phyloP scores from a whole-genome alignment of 2,113 vertebrate genomes.

The Prietella phreatophila region DNA sequence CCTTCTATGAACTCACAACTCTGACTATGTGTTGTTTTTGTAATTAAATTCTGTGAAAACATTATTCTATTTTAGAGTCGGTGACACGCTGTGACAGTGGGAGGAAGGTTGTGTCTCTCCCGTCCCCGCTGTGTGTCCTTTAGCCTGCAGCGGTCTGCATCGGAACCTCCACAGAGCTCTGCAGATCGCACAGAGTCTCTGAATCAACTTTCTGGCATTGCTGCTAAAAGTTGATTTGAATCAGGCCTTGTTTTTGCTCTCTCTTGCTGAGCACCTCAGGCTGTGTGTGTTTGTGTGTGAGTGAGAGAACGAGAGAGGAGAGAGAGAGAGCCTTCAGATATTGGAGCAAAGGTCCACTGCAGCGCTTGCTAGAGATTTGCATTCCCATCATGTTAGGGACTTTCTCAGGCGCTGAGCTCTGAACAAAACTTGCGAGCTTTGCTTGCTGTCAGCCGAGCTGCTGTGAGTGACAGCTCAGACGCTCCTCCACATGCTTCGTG shows the following conservation, averaged over 20 bases:
- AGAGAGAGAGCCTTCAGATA: not conserved
- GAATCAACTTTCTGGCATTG: conserved; percentile 20
- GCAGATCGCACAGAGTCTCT: not conserved
- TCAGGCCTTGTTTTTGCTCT: conserved; percentile 12
- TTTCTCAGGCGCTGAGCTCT: conserved; percentile 15
- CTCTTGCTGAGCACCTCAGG: conserved; percentile 25
- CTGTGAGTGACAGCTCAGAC: conserved; percentile 27
- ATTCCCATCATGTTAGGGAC: conserved; percentile 18
- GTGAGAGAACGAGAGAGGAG: not conserved
- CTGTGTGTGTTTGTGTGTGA: conserved; percentile 34
- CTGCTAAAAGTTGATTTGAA: conserved; percentile 3
- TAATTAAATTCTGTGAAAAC: conserved; percentile 48
- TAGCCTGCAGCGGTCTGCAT: conserved; percentile 11
- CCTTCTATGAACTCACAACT: conserved; percentile 22
- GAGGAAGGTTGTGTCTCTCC: conserved; percentile 12
- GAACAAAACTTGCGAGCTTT: conserved; percentile 18
- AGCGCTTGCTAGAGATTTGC: conserved; percentile 13
- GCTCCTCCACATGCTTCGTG: conserved; percentile 23
- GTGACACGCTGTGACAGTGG: conserved; percentile 35
- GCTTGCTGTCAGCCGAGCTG: conserved; percentile 15
- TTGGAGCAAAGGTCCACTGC: conserved; percentile 32
- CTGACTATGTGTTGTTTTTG: conserved; percentile 42
- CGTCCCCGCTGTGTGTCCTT: conserved; percentile 41
- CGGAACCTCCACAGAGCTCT: conserved; percentile 19
- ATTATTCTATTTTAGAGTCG: conserved; percentile 50